These are phyloP conservation scores for Sebastes miniatus DNA, from an alignment of 2,797 vertebrate species.

Conservation along the genomic window DNA sequence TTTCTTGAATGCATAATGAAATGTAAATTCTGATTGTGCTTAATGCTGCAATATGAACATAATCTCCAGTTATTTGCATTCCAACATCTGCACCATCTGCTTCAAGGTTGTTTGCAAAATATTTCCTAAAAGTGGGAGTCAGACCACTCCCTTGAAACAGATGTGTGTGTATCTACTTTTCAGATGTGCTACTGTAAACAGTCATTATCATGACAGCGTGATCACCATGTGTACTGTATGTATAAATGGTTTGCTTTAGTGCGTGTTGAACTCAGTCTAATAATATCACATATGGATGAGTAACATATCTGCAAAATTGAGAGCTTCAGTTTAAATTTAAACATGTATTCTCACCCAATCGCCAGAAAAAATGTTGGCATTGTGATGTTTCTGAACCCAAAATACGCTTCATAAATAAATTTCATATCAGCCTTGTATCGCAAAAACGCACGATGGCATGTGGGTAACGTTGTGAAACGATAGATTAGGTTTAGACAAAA, in stretches of 20 bases:
- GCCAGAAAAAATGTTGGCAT: not conserved
- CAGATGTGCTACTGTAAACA: not conserved
- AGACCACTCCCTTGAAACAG: not conserved
- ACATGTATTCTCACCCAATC: not conserved
- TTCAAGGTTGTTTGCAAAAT: not conserved
- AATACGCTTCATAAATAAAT: not conserved
- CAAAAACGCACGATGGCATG: too few relatives aligned
- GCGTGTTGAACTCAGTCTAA: not conserved
- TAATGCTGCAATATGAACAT: conserved; percentile 9
- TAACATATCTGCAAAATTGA: not conserved
- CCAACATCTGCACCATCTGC: conserved; percentile 22
- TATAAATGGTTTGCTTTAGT: not conserved
- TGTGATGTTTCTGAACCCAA: not conserved
- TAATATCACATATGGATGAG: not conserved
- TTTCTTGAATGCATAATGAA: not conserved
- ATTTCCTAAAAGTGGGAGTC: not conserved
- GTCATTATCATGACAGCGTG: not conserved
- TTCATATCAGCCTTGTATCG: not conserved
- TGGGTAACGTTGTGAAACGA: too few relatives aligned
- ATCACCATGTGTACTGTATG: not conserved
- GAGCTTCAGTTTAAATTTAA: not conserved
- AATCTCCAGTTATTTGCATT: conserved; percentile 10
- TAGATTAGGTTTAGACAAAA: too few relatives aligned
- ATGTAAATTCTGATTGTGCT: not conserved
- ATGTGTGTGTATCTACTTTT: not conserved